Evolutionary conservation across 2,113 vertebrate species (phyloP).

Genomic region (Gavialis gangeticus): DNA sequence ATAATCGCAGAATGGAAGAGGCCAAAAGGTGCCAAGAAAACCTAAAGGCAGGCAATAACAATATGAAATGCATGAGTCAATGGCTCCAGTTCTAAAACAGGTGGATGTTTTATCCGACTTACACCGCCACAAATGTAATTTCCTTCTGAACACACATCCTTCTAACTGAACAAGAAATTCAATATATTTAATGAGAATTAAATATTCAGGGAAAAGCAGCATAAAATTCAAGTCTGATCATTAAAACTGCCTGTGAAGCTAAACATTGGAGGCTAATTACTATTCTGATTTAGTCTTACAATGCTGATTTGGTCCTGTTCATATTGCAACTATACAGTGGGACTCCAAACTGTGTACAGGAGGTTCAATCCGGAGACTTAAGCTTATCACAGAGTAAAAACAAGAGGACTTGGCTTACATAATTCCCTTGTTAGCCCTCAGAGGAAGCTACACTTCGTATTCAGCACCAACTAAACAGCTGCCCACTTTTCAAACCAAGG

Average conservation of each 20-base stretch:
- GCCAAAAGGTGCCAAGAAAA: neutral
- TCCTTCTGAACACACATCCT: neutral
- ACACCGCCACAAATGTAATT: fast-evolving
- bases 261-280: neutral
- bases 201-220: no score
- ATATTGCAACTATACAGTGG: fast-evolving
- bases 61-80: neutral
- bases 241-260: neutral
- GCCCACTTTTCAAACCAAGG: neutral
- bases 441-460: neutral
- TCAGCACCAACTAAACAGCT: neutral
- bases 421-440: neutral
- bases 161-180: no score
- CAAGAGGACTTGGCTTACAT: neutral
- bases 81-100: neutral
- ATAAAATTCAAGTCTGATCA: no score
- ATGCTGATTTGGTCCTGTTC: neutral
- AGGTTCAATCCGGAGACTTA: neutral
- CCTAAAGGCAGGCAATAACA: neutral
- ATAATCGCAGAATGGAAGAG: neutral
- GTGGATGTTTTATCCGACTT: neutral
- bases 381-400: neutral
- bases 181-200: no score
- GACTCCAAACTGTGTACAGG: fast-evolving
- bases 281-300: neutral